Evolutionary conservation across 2,888 invertebrate genomes (phyloP).

Genomic region (Agrochola lychnidis): DNA sequence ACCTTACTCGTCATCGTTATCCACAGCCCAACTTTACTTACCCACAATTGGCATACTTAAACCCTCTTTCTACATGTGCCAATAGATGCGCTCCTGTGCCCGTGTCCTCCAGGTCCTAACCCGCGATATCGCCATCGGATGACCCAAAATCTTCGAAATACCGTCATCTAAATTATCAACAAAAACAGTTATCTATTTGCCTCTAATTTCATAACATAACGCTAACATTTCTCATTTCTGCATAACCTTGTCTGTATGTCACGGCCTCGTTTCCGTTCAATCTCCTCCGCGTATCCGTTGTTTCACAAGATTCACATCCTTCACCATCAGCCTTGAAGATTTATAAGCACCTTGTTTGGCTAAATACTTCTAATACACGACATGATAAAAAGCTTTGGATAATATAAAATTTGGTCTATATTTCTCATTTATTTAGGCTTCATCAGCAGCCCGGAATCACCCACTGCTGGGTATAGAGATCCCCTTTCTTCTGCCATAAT

Average conservation of each 20-base stretch:
- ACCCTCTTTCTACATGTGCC: not conserved
- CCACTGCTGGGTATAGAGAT: no score
- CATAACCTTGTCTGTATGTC: conserved; percentile 62
- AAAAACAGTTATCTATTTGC: conserved; percentile 8
- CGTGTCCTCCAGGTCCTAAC: not conserved
- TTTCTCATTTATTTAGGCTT: not conserved
- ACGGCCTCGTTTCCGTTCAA: conserved; percentile 64
- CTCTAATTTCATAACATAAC: conserved; percentile 40
- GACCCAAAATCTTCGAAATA: not conserved
- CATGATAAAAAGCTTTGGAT: conserved; percentile 28
- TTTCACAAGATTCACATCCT: conserved; percentile 62
- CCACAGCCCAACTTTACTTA: no score
- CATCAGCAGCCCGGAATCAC: not conserved
- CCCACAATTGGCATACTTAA: not conserved
- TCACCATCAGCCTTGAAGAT: conserved; percentile 49
- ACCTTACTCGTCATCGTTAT: not conserved
- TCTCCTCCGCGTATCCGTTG: conserved; percentile 64
- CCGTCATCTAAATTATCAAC: not conserved
- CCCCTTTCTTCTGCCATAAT: not conserved
- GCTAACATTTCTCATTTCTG: conserved; percentile 59
- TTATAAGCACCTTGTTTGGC: conserved; percentile 37
- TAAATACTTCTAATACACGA: conserved; percentile 34
- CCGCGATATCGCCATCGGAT: no score
- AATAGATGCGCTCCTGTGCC: not conserved
- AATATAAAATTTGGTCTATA: not conserved